phyloP scores from a whole-genome alignment of 1,140 invertebrate genomes.

The Musca vetustissima region DNA sequence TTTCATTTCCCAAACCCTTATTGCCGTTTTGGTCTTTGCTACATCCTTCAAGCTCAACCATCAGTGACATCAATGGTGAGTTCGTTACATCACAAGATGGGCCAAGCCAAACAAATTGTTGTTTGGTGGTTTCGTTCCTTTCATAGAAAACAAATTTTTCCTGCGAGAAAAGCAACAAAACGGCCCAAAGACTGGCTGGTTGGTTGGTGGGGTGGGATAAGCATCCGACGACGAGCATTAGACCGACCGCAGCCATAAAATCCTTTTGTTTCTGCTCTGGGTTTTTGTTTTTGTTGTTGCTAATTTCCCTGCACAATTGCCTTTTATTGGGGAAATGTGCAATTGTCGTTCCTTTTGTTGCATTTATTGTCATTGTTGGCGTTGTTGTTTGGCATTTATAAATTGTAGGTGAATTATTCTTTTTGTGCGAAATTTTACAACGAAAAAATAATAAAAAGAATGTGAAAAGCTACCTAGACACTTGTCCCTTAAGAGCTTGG shows the following conservation, averaged over 20 bases:
- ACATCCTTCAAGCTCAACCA: not conserved
- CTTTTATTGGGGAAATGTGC: not conserved
- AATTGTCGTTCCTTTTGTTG: too few relatives aligned
- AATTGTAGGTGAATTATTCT: not conserved
- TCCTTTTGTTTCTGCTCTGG: slow-evolving; percentile 4
- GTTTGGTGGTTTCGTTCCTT: too few relatives aligned
- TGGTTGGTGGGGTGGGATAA: not conserved
- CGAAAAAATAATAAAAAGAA: not conserved
- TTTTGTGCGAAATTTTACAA: too few relatives aligned
- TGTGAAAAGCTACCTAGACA: not conserved
- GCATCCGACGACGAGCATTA: too few relatives aligned
- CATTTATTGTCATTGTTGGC: not conserved
- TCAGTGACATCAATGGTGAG: not conserved
- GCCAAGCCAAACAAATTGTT: not conserved
- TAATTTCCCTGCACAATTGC: slow-evolving; percentile 20
- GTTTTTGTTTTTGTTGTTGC: not conserved
- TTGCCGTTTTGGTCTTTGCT: not conserved
- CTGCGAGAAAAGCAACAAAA: slow-evolving; percentile 1
- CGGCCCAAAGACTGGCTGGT: not conserved
- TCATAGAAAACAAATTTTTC: not conserved
- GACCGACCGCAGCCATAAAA: slow-evolving; percentile 7
- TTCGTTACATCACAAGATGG: slow-evolving; percentile 12
- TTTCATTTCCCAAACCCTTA: not conserved
- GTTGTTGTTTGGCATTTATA: too few relatives aligned
- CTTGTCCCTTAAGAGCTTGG: not conserved